phyloP scores from a whole-genome alignment of 1,140 invertebrate genomes.

The Drosophila tropicalis region DNA sequence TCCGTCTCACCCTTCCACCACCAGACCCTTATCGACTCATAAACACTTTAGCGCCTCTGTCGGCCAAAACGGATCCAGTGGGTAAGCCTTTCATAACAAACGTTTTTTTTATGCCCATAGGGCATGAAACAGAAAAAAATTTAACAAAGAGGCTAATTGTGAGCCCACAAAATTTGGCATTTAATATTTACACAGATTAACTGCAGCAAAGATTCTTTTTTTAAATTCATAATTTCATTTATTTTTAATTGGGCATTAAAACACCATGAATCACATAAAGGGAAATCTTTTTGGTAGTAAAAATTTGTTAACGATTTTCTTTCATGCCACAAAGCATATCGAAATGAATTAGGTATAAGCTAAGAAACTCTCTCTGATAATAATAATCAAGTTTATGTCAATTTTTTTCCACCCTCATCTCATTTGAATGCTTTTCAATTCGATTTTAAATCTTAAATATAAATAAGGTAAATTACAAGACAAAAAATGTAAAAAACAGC shows the following conservation, averaged over 20 bases:
- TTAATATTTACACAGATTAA: conserved; percentile 2
- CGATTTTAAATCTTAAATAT: too few species aligned
- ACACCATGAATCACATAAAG: neutral
- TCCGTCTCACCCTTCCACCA: neutral
- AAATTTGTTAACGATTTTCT: too few species aligned
- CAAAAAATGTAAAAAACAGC: too few species aligned
- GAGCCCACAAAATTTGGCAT: conserved; percentile 1
- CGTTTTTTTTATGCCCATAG: neutral
- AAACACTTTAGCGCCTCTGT: conserved; percentile 9
- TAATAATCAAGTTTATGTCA: too few species aligned
- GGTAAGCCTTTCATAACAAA: neutral
- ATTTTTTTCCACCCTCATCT: too few species aligned
- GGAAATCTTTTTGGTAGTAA: too few species aligned
- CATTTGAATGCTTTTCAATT: too few species aligned
- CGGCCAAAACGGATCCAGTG: neutral
- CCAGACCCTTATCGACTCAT: neutral
- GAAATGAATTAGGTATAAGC: too few species aligned
- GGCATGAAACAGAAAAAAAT: neutral
- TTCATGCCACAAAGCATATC: too few species aligned
- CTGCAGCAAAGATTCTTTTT: neutral
- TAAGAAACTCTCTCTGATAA: too few species aligned
- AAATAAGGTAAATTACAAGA: too few species aligned
- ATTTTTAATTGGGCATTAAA: neutral
- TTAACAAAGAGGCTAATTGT: neutral
- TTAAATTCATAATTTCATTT: neutral